Evolutionary conservation across 2,888 invertebrate genomes (phyloP).

Genomic region (Chrysodeixis includens): DNA sequence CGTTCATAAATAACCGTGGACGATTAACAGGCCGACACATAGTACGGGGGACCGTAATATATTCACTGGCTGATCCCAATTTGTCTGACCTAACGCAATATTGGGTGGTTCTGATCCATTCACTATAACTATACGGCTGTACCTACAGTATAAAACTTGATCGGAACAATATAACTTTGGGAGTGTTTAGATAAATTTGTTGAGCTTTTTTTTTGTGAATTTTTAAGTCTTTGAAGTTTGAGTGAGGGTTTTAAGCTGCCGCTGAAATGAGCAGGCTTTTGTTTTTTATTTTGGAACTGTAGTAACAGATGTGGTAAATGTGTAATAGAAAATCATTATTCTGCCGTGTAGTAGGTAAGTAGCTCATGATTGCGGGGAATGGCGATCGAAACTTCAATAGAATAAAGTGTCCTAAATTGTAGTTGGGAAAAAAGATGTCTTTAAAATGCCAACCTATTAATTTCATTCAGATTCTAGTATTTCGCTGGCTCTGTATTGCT

Average conservation of each 20-base stretch:
- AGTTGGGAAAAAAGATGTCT: too few species aligned
- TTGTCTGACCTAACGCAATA: constrained; percentile 88
- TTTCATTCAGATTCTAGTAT: too few species aligned
- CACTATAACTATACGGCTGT: constrained; percentile 72
- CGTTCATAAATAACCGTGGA: constrained; percentile 82
- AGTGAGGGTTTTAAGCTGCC: neutral
- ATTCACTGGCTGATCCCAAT: constrained; percentile 88
- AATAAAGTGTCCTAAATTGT: too few species aligned
- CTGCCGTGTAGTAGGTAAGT: too few species aligned
- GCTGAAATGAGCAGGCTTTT: too few species aligned
- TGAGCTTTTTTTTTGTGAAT: neutral
- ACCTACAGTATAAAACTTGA: constrained; percentile 47
- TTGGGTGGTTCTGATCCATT: constrained; percentile 72
- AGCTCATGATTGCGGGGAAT: too few species aligned
- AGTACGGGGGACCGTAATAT: constrained; percentile 85
- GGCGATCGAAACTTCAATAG: too few species aligned
- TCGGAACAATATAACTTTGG: constrained; percentile 13
- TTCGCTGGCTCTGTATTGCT: too few species aligned
- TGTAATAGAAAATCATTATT: too few species aligned
- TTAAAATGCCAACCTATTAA: too few species aligned
- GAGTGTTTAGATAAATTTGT: constrained; percentile 1
- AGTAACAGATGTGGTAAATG: too few species aligned
- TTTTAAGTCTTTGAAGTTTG: neutral
- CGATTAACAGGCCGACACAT: constrained; percentile 87
- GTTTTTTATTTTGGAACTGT: too few species aligned